Conservation (phyloP, 2,888 invertebrate genomes). For the Exephanes ischioxanthus region DNA sequence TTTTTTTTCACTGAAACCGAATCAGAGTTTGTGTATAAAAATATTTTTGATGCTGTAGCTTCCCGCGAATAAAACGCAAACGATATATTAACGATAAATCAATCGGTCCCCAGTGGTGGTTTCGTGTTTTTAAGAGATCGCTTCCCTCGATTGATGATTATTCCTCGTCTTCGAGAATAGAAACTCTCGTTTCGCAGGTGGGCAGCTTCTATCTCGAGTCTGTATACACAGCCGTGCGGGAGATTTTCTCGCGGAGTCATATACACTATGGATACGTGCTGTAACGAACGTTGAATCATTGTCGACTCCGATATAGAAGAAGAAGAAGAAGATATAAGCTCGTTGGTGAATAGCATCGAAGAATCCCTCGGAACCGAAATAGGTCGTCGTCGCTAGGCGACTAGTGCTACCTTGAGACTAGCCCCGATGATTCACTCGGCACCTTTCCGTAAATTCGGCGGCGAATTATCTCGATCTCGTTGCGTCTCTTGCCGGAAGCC, state of each 20-base stretch:
- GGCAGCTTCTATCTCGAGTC: slow-evolving; percentile 29
- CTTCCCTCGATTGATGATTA: slow-evolving; percentile 46
- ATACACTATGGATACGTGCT: slow-evolving; percentile 33
- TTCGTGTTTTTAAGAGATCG: slow-evolving; percentile 25
- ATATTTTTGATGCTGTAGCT: slow-evolving; percentile 36
- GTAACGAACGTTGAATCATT: slow-evolving; percentile 65
- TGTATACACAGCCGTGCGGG: slow-evolving; percentile 13
- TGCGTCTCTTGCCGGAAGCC: slow-evolving; percentile 36
- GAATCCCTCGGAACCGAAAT: slow-evolving; percentile 67
- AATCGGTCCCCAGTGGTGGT: slow-evolving; percentile 9
- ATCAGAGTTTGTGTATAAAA: slow-evolving; percentile 45
- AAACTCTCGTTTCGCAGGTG: slow-evolving; percentile 60
- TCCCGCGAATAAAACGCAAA: slow-evolving; percentile 34
- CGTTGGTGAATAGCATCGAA: slow-evolving; percentile 44
- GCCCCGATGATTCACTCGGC: slow-evolving; percentile 65
- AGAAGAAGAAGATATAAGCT: slow-evolving; percentile 36
- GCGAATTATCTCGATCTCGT: slow-evolving; percentile 49
- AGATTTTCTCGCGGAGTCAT: slow-evolving; percentile 10
- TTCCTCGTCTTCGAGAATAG: slow-evolving; percentile 61
- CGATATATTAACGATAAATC: slow-evolving; percentile 37
- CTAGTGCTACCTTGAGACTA: slow-evolving; percentile 64
- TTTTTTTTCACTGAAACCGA: slow-evolving; percentile 23
- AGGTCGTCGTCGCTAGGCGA: slow-evolving; percentile 69
- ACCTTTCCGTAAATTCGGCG: slow-evolving; percentile 59
- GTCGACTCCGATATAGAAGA: slow-evolving; percentile 55